Evolutionary conservation across 1,140 invertebrate genomes (phyloP).

Genomic region (Drosophila varians): DNA sequence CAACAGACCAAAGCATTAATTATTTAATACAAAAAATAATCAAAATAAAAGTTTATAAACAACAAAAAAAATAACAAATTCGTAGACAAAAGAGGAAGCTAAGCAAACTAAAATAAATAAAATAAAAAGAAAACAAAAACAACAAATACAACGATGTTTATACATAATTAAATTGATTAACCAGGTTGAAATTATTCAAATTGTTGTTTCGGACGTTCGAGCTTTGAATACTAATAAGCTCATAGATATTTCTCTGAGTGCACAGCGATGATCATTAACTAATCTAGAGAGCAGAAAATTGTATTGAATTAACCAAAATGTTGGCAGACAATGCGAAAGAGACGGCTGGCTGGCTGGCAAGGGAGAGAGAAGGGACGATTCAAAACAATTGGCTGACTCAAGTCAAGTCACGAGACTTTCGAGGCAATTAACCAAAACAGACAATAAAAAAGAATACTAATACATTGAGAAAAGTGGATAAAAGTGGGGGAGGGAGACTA

Average conservation of each 20-base stretch:
- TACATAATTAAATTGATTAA: conserved; percentile 62
- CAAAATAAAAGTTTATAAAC: conserved; percentile 6
- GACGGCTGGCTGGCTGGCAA: background rate
- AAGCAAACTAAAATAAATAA: conserved; percentile 41
- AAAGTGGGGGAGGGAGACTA: background rate
- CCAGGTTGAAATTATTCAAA: conserved; percentile 54
- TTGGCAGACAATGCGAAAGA: conserved; percentile 3
- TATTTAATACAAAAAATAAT: no score
- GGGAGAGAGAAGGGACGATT: background rate
- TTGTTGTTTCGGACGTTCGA: conserved; percentile 13
- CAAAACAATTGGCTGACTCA: conserved; percentile 45
- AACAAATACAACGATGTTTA: conserved; percentile 52
- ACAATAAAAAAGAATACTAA: background rate
- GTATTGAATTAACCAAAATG: conserved; percentile 50
- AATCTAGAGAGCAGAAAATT: conserved; percentile 64
- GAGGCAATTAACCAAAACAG: conserved; percentile 38
- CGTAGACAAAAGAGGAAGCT: background rate
- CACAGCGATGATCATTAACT: conserved; percentile 45
- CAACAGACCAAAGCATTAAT: background rate
- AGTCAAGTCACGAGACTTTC: conserved; percentile 54
- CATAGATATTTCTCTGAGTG: background rate
- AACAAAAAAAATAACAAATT: conserved; percentile 2
- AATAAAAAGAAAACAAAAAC: background rate
- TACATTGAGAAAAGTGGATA: background rate
- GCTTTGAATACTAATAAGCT: conserved; percentile 51